A percentile compares a stretch with the other conserved stretches of the same genome.
phyloP scores from a whole-genome alignment of 1,140 invertebrate genomes.

The Drosophila kikkawai region DNA sequence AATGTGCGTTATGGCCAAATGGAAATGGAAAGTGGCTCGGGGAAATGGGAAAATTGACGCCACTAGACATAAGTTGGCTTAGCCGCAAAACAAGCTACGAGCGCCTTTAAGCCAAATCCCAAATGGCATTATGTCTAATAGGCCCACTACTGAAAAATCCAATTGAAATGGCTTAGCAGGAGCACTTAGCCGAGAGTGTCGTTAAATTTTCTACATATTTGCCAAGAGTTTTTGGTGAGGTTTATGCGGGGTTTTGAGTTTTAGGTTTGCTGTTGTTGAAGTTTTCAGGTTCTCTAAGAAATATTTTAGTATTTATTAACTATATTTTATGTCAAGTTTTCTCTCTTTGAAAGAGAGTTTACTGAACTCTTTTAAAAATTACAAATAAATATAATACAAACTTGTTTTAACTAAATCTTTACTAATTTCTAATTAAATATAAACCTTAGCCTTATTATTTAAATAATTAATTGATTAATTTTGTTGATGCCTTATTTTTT shows the following conservation, averaged over 20 bases:
- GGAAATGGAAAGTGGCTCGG: constrained; percentile 17
- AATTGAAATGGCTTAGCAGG: constrained; percentile 47
- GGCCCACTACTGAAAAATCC: constrained; percentile 50
- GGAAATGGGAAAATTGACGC: constrained; percentile 27
- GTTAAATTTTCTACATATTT: constrained; percentile 8
- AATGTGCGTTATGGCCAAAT: constrained; percentile 18
- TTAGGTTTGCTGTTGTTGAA: background rate
- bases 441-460: too few relatives aligned
- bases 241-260: background rate
- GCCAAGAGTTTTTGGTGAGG: constrained; percentile 1
- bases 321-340: background rate
- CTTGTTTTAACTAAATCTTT: fast-evolving
- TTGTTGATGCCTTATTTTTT: background rate
- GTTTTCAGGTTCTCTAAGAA: background rate
- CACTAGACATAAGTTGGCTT: constrained; percentile 39
- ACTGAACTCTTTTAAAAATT: background rate
- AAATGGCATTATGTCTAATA: constrained; percentile 44
- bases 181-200: constrained; percentile 25
- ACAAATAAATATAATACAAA: background rate
- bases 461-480: too few relatives aligned
- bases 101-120: constrained; percentile 24
- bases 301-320: background rate
- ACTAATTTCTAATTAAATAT: background rate
- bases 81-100: constrained; percentile 24
- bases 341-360: background rate